phyloP scores from a whole-genome alignment of 1,140 invertebrate species.

The Halictus rubicundus region DNA sequence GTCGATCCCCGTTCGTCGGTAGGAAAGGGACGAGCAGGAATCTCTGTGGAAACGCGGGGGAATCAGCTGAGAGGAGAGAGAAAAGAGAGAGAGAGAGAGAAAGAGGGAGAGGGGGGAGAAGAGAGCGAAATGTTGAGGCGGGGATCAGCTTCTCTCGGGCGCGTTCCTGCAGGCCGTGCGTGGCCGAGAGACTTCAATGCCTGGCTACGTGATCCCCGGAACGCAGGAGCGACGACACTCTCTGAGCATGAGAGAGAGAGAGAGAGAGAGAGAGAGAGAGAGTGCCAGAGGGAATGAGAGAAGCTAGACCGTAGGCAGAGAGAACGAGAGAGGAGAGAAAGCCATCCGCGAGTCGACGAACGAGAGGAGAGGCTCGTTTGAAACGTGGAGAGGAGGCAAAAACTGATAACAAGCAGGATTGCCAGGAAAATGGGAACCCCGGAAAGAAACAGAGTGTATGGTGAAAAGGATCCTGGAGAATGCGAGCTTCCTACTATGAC shows the following conservation, averaged over 20 bases:
- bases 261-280: neutral
- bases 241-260: neutral
- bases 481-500: too few relatives aligned
- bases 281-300: neutral
- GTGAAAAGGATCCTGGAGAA: too few relatives aligned
- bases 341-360: neutral
- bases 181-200: constrained; percentile 59
- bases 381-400: neutral
- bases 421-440: neutral
- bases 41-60: too few relatives aligned
- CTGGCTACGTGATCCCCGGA: constrained; percentile 48
- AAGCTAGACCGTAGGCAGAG: neutral
- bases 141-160: neutral
- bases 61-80: constrained; percentile 8
- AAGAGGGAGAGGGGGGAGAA: neutral
- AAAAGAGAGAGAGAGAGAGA: neutral
- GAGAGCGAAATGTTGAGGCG: neutral
- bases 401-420: neutral
- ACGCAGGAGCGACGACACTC: constrained; percentile 44
- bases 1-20: too few relatives aligned
- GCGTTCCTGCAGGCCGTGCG: neutral
- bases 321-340: neutral
- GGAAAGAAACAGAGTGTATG: too few relatives aligned
- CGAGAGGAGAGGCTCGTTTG: neutral
- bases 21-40: too few relatives aligned